A percentile compares a stretch with the other conserved stretches of the same genome.
phyloP scores from a whole-genome alignment of 2,797 vertebrate species.

The Enteromius anoplus region DNA sequence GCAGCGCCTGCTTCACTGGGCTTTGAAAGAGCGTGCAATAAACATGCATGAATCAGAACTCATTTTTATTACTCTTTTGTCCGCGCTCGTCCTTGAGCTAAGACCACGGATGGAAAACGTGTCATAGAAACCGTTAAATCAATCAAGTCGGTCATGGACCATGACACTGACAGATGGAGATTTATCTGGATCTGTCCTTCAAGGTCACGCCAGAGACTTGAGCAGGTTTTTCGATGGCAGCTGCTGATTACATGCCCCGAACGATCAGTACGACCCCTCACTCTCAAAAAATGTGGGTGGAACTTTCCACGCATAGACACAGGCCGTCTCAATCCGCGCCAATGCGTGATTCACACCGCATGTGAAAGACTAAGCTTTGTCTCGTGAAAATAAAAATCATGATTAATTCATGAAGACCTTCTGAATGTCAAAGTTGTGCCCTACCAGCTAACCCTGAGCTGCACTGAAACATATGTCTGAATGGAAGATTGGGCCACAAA shows the following conservation, averaged over 20 bases:
- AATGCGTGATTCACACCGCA: constrained; percentile 16
- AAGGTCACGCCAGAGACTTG: constrained; percentile 38
- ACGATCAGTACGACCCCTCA: not conserved
- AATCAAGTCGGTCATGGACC: constrained; percentile 42
- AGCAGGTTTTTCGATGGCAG: not conserved
- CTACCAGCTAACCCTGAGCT: constrained; percentile 40
- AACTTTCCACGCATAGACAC: not conserved
- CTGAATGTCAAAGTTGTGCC: constrained; percentile 46
- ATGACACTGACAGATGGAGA: constrained; percentile 42
- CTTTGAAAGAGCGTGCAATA: constrained; percentile 5
- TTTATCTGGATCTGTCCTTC: constrained; percentile 38
- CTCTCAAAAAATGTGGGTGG: constrained; percentile 11
- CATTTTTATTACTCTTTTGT: constrained; percentile 23
- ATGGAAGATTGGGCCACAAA: constrained; percentile 43
- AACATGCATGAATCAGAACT: constrained; percentile 13
- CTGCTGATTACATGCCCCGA: constrained; percentile 27
- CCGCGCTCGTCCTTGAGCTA: constrained; percentile 27
- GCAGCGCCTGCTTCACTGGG: not conserved
- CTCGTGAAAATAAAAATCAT: constrained; percentile 29
- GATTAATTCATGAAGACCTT: constrained; percentile 48
- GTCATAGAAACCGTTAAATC: constrained; percentile 53
- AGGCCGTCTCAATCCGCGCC: not conserved
- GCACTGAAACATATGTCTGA: constrained; percentile 38
- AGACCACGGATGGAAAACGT: constrained; percentile 26
- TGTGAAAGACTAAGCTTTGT: constrained; percentile 10